Base-by-base conservation (phyloP, 2,888 invertebrate species). In the Andrena praecox region DNA sequence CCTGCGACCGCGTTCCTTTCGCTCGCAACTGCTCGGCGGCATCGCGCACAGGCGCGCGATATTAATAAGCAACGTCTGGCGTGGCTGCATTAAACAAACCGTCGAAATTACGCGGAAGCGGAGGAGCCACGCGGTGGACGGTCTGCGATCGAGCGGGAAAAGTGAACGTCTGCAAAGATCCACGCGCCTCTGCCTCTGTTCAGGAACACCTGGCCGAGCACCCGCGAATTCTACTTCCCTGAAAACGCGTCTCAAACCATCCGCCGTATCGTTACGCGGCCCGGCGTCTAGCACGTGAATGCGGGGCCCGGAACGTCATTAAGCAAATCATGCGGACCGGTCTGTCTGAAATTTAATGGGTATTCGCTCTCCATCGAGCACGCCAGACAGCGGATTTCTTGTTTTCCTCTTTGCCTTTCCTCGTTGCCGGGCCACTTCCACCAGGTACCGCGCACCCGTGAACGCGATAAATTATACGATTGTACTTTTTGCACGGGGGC, bases 1-100 rank as follows among this genome's bases (percentile, higher is more conserved):
- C 90, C 92, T 91, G 91, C 88, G 90, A 86, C 90, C 90, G 89
- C 91, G 89, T 90, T 92, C 84, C 88, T 86, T 87, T 24, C 87
- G 86, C 87, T 4, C 35, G 90, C 87, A 80, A 84, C 73, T 77
- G 77, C 83, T 79, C 83, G 77, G 78, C 80, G 74, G 82, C 90
- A 90, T 80, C 76, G 73, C 80, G 75, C 83, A 89, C 90, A 90
- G 89, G 88, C 82, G 52, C 80, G 78, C 67, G 86, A 76, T 91
- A 91, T 92, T 92, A 92, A 92, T 91, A 91, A 83, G 79, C 77
- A 77, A 71, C 64, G 76, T 60, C 63, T 70, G 56, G 64, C 64
- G 24, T 48, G 80, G 42, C 62, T 50, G 24, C 56, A 29, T 33
- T 56, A 48, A 69, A 64, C 70, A 54, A 74, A 42, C 52, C 8